Evolutionary conservation across 2,888 invertebrate species (phyloP).

Genomic region (Temnothorax unifasciatus): DNA sequence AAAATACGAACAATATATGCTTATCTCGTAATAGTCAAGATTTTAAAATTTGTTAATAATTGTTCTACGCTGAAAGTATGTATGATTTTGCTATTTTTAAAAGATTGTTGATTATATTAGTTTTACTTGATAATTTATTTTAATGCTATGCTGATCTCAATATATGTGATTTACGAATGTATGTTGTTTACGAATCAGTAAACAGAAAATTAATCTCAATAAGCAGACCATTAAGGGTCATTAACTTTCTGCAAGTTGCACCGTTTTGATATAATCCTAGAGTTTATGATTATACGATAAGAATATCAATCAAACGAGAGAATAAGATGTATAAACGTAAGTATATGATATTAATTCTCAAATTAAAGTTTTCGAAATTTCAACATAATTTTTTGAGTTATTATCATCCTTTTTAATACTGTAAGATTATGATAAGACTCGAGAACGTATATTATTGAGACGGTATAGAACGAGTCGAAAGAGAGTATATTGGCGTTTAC

Average conservation of each 20-base stretch:
- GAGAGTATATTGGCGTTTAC: too few relatives aligned
- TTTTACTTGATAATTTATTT: background rate
- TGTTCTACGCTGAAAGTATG: background rate
- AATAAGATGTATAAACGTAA: background rate
- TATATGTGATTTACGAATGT: background rate
- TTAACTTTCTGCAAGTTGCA: background rate
- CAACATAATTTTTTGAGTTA: background rate
- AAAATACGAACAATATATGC: too few relatives aligned
- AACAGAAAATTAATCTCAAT: conserved; percentile 6
- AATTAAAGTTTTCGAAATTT: too few relatives aligned
- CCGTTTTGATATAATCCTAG: conserved; percentile 15
- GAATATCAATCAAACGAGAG: too few relatives aligned
- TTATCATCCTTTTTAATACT: background rate
- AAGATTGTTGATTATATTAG: background rate
- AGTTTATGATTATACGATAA: conserved; percentile 1
- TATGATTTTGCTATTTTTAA: background rate
- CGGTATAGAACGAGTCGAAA: too few relatives aligned
- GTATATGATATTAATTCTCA: too few relatives aligned
- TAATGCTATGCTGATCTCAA: background rate
- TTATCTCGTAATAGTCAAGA: background rate
- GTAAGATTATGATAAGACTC: too few relatives aligned
- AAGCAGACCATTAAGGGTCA: background rate
- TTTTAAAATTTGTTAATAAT: background rate
- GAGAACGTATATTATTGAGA: too few relatives aligned
- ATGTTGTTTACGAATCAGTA: background rate